Evolutionary conservation across 2,888 invertebrate genomes (phyloP), one percentile per base, ranked within the genome.

Genomic region (Camponotus fellah): DNA sequence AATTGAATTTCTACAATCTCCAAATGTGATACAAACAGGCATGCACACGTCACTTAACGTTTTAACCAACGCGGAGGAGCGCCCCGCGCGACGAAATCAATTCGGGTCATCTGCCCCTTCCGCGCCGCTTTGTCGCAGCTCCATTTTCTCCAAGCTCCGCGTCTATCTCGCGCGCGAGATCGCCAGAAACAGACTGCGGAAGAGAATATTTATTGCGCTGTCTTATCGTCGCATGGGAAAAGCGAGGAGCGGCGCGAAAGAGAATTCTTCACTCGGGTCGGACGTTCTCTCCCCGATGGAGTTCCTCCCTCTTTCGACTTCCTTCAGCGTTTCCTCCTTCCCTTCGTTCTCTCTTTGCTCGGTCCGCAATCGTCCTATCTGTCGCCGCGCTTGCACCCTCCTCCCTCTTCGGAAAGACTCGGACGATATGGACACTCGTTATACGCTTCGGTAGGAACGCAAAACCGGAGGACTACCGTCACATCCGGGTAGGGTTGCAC

Each of bases 151-250:
- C 62, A 83, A 84, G 77, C 82, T 74, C 53, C 62, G 34, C 58
- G 77, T 86, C 82, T 87, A 85, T 87, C 87, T 85, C 60, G 75
- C 81, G 83, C 83, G 81, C 88, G 84, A 87, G 87, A 90, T 91
- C 87, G 89, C 77, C 81, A 83, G 89, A 83, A 86, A 83, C 76
- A 77, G 82, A 85, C 84, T 85, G 86, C 77, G 84, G 86, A 86
- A 72, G 86, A 79, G 88, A 88, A 91, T 90, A 91, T 92, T 91
- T 91, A 91, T 90, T 90, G 86, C 91, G 69, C 76, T 87, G 87
- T 88, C 90, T 91, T 91, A 91, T 91, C 91, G 87, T 90, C 86
- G 81, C 83, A 85, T 85, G 88, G 88, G 87, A 91, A 90, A 90
- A 91, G 87, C 84, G 87, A 87, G 84, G 85, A 69, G 64, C 81